phyloP scores from a whole-genome alignment of 2,113 vertebrate genomes.

The Brienomyrus brachyistius region DNA sequence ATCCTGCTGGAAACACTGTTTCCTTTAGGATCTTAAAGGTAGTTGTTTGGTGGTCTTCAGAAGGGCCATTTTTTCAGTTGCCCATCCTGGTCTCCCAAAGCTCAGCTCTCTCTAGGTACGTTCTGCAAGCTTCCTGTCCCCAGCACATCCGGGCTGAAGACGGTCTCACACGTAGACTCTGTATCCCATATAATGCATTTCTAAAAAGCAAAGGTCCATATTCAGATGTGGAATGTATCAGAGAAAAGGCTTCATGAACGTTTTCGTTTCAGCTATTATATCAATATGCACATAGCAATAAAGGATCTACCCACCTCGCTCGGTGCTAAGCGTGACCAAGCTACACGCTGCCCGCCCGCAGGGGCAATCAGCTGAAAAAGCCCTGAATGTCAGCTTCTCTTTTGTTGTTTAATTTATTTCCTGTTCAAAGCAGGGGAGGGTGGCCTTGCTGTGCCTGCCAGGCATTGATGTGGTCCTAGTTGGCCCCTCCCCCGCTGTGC shows the following conservation, averaged over 20 bases:
- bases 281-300: neutral
- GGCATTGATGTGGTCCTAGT: conserved; percentile 9
- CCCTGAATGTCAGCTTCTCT: conserved; percentile 12
- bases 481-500: conserved; percentile 1
- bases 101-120: neutral
- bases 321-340: neutral
- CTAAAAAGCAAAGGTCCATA: neutral
- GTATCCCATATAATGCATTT: neutral
- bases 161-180: neutral
- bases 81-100: neutral
- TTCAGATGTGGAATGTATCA: neutral
- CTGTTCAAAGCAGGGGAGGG: neutral
- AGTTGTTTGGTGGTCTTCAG: neutral
- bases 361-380: neutral
- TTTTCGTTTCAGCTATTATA: neutral
- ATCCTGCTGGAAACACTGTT: neutral
- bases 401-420: conserved; percentile 21
- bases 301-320: neutral
- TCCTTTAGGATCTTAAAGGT: neutral
- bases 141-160: neutral
- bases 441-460: neutral
- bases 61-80: neutral
- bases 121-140: neutral
- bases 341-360: neutral
- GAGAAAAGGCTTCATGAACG: neutral